phyloP scores from a whole-genome alignment of 64 coral and sea anemone genomes.

The Orbicella faveolata region DNA sequence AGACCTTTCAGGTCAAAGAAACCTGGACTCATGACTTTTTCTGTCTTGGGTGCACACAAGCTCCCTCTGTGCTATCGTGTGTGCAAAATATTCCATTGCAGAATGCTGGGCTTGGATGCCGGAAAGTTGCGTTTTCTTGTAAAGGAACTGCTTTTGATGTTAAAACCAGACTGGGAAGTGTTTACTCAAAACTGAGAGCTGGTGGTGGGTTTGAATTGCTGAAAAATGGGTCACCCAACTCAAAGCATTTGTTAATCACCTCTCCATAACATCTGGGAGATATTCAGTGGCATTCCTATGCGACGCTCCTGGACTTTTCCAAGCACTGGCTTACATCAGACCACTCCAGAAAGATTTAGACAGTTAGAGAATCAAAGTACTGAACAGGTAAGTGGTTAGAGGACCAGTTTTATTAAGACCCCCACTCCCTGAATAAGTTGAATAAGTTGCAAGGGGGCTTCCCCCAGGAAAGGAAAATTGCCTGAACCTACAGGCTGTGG shows the following conservation, averaged over 20 bases:
- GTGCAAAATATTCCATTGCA: conserved; percentile 37
- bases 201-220: conserved; percentile 7
- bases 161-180: not conserved
- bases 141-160: conserved; percentile 56
- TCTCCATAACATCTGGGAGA: conserved; percentile 10
- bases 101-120: conserved; percentile 57
- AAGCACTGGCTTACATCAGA: conserved; percentile 53
- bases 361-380: not conserved
- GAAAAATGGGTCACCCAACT: conserved; percentile 11
- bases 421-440: conserved; percentile 25
- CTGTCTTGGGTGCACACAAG: conserved; percentile 25
- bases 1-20: conserved; percentile 23
- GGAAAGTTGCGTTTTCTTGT: conserved; percentile 42
- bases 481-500: too few relatives aligned
- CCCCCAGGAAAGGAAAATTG: too few relatives aligned
- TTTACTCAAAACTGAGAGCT: conserved; percentile 50
- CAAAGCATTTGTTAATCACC: conserved; percentile 21
- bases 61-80: not conserved
- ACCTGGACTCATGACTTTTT: conserved; percentile 75
- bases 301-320: conserved; percentile 23
- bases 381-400: conserved; percentile 28
- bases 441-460: not conserved
- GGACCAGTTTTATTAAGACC: not conserved
- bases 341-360: conserved; percentile 40
- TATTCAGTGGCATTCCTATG: conserved; percentile 38